These are phyloP conservation scores for Pseudochirops cupreus DNA, from an alignment of 2,797 vertebrate genomes.

Conservation along the genomic window DNA sequence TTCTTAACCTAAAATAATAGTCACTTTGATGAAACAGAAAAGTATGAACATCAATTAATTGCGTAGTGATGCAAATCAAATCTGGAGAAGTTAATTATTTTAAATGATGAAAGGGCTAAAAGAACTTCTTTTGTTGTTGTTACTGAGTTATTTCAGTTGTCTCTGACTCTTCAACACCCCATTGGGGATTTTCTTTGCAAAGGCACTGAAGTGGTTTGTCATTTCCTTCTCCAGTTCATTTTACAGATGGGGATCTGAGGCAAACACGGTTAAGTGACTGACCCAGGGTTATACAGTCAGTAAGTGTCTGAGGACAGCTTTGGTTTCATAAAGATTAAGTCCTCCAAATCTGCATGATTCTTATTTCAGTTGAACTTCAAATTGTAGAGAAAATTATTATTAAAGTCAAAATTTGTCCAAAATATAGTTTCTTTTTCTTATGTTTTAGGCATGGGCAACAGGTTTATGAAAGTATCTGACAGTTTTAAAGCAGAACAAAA, in stretches of 20 bases:
- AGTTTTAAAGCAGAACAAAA: neutral
- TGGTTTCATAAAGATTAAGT: neutral
- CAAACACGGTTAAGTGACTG: neutral
- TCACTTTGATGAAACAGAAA: neutral
- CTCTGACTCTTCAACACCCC: neutral
- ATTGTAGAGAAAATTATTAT: neutral
- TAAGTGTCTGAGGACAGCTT: neutral
- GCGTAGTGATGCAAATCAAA: neutral
- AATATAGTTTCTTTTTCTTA: neutral
- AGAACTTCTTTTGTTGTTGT: neutral
- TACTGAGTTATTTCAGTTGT: neutral
- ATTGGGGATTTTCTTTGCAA: neutral
- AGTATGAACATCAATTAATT: neutral
- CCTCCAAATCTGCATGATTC: neutral
- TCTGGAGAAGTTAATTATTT: neutral
- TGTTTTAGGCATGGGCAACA: neutral
- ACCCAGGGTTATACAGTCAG: neutral
- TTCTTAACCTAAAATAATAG: neutral
- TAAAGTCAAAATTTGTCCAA: neutral
- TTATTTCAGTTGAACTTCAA: neutral
- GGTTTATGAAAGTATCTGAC: neutral
- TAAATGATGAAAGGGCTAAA: neutral
- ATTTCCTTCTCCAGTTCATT: neutral
- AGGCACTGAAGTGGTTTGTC: neutral
- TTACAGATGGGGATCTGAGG: neutral